phyloP scores from a whole-genome alignment of 2,888 invertebrate genomes.

The Monoplex corrugatus region DNA sequence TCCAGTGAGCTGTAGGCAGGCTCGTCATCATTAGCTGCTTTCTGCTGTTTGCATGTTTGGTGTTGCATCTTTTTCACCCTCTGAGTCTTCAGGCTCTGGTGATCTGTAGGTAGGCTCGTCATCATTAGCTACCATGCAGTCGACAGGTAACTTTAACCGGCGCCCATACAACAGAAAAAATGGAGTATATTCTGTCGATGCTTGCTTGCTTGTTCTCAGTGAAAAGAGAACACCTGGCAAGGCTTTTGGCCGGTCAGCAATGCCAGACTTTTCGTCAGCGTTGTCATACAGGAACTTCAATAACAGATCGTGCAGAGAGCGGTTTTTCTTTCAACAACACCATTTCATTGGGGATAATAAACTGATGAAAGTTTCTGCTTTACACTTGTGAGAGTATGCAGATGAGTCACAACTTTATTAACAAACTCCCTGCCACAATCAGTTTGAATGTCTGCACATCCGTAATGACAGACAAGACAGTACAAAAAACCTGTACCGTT shows the following conservation, averaged over 20 bases:
- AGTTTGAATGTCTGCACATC: conserved; percentile 38
- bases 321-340: conserved; percentile 36
- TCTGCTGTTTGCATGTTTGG: no score
- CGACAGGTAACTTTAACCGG: conserved; percentile 33
- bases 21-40: no score
- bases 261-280: background rate
- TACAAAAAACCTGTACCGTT: conserved; percentile 45
- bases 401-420: background rate
- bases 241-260: conserved; percentile 24
- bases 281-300: conserved; percentile 10
- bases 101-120: no score
- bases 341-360: conserved; percentile 40
- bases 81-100: no score
- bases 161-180: conserved; percentile 36
- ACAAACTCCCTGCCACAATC: conserved; percentile 23
- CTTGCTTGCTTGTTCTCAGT: conserved; percentile 37
- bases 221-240: conserved; percentile 39
- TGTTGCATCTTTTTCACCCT: no score
- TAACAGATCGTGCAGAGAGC: conserved; percentile 6
- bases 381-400: conserved; percentile 33
- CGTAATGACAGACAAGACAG: conserved; percentile 36
- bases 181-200: conserved; percentile 35
- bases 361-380: conserved; percentile 39
- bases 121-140: no score
- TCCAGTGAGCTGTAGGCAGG: no score